Percentiles rank a stretch among this genome's conserved stretches.
Conservation (phyloP, 2,113 vertebrate species). For the Myotis yumanensis region DNA sequence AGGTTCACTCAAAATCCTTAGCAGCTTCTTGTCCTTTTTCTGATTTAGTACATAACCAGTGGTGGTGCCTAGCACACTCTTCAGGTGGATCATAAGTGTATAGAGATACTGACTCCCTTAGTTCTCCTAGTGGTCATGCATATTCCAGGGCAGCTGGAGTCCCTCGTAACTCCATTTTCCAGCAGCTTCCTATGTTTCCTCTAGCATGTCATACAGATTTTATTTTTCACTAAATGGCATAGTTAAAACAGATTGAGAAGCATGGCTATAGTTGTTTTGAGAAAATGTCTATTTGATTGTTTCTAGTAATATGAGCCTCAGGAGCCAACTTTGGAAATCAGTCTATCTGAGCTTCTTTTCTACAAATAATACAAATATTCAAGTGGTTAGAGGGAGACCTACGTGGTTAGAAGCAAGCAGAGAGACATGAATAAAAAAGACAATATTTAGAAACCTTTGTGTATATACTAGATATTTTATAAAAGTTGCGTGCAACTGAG, state of each 20-base stretch:
- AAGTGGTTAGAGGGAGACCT: background rate
- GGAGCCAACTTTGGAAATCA: slow-evolving; percentile 4
- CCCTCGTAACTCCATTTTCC: background rate
- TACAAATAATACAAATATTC: slow-evolving; percentile 1
- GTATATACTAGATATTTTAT: background rate
- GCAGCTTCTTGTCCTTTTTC: background rate
- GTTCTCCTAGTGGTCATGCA: background rate
- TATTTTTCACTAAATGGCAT: background rate
- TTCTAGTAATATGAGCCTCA: background rate
- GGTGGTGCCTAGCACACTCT: background rate
- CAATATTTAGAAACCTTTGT: background rate
- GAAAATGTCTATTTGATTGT: slow-evolving; percentile 18
- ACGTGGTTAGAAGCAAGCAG: background rate
- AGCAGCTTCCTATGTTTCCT: background rate
- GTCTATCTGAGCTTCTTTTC: background rate
- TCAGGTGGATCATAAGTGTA: background rate
- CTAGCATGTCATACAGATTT: background rate
- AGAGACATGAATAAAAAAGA: background rate
- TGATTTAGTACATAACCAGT: background rate
- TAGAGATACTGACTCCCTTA: background rate
- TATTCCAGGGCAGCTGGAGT: background rate
- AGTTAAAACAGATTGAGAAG: slow-evolving; percentile 27
- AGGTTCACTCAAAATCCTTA: background rate
- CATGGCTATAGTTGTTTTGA: background rate
- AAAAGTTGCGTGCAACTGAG: background rate